Percentiles rank a stretch among this genome's conserved stretches.
Evolutionary conservation across 23 tunicate genomes (phyloP).

Genomic region (Diplosoma virens): DNA sequence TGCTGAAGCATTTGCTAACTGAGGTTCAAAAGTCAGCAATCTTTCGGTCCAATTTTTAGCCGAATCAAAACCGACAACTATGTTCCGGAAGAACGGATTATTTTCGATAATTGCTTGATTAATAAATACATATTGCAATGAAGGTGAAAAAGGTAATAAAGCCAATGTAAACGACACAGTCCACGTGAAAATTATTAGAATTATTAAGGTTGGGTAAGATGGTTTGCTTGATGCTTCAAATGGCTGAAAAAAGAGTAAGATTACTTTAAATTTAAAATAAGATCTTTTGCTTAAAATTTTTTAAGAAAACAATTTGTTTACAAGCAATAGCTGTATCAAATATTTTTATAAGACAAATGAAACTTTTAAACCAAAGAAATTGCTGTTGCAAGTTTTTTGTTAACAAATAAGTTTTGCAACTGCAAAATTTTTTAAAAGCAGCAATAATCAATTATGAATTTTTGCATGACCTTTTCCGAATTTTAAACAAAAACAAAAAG

Average conservation of each 20-base stretch:
- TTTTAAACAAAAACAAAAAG: too few species aligned
- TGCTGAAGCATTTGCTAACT: not conserved
- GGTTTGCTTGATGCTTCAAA: slow-evolving; percentile 35
- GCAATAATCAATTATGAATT: too few species aligned
- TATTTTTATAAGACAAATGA: too few species aligned
- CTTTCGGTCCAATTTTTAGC: slow-evolving; percentile 22
- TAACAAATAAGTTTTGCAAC: too few species aligned
- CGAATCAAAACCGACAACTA: slow-evolving; percentile 12
- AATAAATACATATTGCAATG: not conserved
- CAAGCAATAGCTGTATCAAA: too few species aligned
- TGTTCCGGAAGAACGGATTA: slow-evolving; percentile 25
- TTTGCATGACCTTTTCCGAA: too few species aligned
- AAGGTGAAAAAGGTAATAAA: slow-evolving; percentile 23
- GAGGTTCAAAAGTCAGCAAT: slow-evolving; percentile 9
- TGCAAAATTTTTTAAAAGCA: too few species aligned
- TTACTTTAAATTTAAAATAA: too few species aligned
- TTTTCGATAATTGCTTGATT: slow-evolving; percentile 19
- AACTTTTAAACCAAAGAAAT: too few species aligned
- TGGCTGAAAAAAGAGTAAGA: slow-evolving; percentile 44
- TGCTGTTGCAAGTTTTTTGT: too few species aligned
- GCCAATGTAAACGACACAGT: slow-evolving; percentile 8
- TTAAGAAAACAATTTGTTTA: too few species aligned
- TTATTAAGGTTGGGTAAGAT: not conserved
- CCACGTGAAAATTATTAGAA: slow-evolving; percentile 17
- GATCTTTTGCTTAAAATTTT: too few species aligned